These are phyloP conservation scores for Cinclus mexicanus DNA, from an alignment of 2,113 vertebrate genomes.

Conservation along the genomic window DNA sequence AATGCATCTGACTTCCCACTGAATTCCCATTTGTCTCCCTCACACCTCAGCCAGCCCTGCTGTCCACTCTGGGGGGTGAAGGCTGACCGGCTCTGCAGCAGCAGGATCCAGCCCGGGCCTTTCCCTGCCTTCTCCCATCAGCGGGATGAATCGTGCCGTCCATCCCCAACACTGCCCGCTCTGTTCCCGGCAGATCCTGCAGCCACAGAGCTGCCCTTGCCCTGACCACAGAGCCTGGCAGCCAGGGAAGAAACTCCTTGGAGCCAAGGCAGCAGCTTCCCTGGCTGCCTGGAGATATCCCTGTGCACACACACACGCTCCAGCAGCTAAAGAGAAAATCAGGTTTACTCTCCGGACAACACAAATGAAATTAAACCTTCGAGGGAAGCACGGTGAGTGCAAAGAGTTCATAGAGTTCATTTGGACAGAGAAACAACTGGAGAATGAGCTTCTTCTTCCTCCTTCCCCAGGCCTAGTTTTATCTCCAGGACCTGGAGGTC, in stretches of 20 bases:
- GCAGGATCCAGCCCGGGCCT: neutral
- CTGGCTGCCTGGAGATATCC: neutral
- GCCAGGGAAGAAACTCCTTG: neutral
- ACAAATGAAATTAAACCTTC: neutral
- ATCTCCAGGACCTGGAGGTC: neutral
- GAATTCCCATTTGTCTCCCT: neutral
- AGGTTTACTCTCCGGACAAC: neutral
- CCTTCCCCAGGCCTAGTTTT: neutral
- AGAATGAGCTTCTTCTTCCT: neutral
- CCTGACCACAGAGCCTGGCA: slow-evolving; percentile 51
- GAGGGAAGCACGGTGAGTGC: neutral
- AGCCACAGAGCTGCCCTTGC: slow-evolving; percentile 21
- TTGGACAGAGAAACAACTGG: neutral
- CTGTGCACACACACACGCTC: neutral
- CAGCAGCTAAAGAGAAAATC: neutral
- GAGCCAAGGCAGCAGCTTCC: slow-evolving; percentile 13
- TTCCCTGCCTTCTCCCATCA: neutral
- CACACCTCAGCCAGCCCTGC: slow-evolving; percentile 28
- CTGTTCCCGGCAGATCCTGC: slow-evolving; percentile 26
- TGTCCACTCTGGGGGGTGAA: neutral
- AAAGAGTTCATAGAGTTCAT: accelerated
- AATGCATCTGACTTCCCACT: neutral
- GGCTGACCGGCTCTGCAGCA: neutral
- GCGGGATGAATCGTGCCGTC: neutral
- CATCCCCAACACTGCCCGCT: neutral